Evolutionary conservation across 37 sponge, comb jelly and placozoan genomes (phyloP), one percentile per base, ranked within the genome.

Genomic region (Axinella damicornis): DNA sequence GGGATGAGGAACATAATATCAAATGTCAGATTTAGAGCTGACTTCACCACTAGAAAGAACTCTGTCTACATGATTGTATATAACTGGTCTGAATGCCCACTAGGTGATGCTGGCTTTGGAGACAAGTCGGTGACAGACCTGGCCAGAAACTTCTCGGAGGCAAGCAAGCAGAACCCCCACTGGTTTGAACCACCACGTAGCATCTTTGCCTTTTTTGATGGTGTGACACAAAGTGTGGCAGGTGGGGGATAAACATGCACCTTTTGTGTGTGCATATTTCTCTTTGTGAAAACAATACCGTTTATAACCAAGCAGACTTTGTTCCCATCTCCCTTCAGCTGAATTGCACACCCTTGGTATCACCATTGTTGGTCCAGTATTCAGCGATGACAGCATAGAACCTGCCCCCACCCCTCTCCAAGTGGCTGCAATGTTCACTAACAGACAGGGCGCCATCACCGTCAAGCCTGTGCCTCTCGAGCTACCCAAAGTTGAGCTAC

Each of bases 171-270:
- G 65, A 78, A 86, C 46, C 61, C 14, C 11, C 27, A 34, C 69
- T 57, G 57, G n/a, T 78, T 62, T 38, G 27, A 69, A 24, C 33
- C 72, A 58, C 87, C 87, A 19, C 14, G 30, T 21, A 57, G 78
- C 13, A 30, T 53, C 14, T 86, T 86, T 71, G 79, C 35, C 33
- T 86, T 86, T 54, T 86, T 78, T 71, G 87, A 86, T 71, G 87
- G 87, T 2, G 57, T 86, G 46, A 86, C 87, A 59, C 53, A 78
- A 5, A 61, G 63, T 53, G 46, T 86, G 22, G 54, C 79, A 40
- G 79, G 87, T 86, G 33, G n/a, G 12, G n/a, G 14, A 25, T 25
- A n/a, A 5, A 46, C 46, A 46, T 46, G 46, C 46, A 46, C 46
- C 9, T 12, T 46, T 12, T 46, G 4, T 46, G 9, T 25, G n/a